These are phyloP conservation scores for Formica selysi DNA, from an alignment of 1,140 invertebrate species.

Conservation along the genomic window DNA sequence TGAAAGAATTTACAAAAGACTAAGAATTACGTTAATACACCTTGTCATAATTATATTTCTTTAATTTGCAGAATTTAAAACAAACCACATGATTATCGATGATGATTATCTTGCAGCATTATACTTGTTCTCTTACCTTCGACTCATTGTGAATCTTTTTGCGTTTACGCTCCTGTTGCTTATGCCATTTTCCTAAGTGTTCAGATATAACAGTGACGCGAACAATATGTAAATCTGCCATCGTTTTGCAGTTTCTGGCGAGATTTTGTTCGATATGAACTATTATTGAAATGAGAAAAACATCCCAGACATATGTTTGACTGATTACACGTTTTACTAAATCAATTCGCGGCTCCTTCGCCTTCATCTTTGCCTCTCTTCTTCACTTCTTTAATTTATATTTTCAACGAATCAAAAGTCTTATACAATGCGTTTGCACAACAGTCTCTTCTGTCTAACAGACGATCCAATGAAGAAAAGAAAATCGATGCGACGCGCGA, in stretches of 20 bases:
- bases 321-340: not conserved
- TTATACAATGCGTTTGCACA: not conserved
- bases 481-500: not conserved
- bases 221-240: not conserved
- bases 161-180: not conserved
- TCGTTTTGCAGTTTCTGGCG: not conserved
- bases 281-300: not conserved
- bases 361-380: slow-evolving; percentile 15
- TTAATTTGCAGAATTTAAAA: not conserved
- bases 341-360: not conserved
- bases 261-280: not conserved
- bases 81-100: not conserved
- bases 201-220: not conserved
- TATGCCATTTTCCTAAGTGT: not conserved
- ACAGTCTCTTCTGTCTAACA: not conserved
- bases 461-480: not conserved
- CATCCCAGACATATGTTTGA: not conserved
- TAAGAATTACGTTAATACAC: not conserved
- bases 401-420: not conserved
- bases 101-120: not conserved
- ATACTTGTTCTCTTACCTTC: not conserved
- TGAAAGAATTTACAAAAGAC: not conserved
- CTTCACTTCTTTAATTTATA: not conserved
- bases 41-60: not conserved
- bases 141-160: not conserved